These are phyloP conservation scores for Fulmarus glacialis DNA, from an alignment of 2,113 vertebrate genomes.

Conservation along the genomic window DNA sequence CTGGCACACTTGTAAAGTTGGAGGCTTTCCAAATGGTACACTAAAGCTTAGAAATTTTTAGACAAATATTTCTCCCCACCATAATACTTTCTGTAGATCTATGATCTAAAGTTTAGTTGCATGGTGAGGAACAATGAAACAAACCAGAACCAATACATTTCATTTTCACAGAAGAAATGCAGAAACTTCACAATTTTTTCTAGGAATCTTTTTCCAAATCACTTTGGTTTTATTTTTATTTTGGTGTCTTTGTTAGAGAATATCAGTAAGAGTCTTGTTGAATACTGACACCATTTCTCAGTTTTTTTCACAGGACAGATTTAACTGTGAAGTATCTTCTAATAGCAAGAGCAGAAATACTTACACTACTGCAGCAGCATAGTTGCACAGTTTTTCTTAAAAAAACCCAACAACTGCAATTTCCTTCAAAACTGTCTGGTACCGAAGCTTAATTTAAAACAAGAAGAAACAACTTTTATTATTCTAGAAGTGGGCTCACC, in stretches of 20 bases:
- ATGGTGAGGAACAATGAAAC: background rate
- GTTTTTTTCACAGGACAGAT: background rate
- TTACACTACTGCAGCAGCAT: background rate
- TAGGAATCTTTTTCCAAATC: background rate
- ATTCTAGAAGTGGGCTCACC: slow-evolving; percentile 58
- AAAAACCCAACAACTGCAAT: background rate
- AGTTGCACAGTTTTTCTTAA: background rate
- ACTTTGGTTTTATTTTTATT: background rate
- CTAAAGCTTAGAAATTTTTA: background rate
- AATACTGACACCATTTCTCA: background rate
- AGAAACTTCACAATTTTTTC: background rate
- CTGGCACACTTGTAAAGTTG: background rate
- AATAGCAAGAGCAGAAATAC: background rate
- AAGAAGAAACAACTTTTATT: background rate
- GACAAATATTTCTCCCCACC: background rate
- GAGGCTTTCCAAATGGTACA: background rate
- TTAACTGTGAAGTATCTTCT: background rate
- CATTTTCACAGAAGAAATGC: background rate
- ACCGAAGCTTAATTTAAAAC: background rate
- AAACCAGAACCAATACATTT: background rate
- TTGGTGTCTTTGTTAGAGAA: background rate
- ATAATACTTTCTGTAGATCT: background rate
- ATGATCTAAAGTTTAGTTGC: background rate
- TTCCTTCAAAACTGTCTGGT: background rate
- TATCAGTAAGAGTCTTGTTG: background rate